Conservation (phyloP, 2,113 vertebrate genomes). For the Tupaia tana region DNA sequence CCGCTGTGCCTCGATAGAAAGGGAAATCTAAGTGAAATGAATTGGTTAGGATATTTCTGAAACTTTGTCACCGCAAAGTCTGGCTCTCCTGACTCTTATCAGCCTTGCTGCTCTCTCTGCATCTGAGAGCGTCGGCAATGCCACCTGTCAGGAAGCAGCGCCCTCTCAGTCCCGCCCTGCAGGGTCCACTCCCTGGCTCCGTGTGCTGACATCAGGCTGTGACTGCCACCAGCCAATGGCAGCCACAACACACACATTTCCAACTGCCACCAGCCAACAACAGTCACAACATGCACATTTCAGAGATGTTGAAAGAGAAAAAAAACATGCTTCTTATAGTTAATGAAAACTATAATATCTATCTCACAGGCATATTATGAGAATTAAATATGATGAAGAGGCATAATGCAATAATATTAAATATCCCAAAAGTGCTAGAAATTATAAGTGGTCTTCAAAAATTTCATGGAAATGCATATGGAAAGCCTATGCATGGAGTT, state of each 20-base stretch:
- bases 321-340: not conserved
- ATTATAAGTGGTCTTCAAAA: not conserved
- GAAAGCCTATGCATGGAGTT: no score
- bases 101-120: not conserved
- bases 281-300: not conserved
- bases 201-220: accelerated
- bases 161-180: not conserved
- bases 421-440: no score
- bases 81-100: not conserved
- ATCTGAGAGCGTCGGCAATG: accelerated
- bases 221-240: no score
- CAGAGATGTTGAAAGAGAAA: not conserved
- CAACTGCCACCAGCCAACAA: no score
- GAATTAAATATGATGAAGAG: no score
- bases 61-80: not conserved
- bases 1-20: not conserved
- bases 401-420: not conserved
- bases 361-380: not conserved
- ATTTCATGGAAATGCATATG: no score
- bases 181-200: no score
- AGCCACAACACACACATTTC: not conserved
- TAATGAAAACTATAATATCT: not conserved
- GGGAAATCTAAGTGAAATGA: not conserved
- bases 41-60: not conserved
- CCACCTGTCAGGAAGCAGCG: not conserved